Conservation (phyloP, 2,888 invertebrate genomes). For the Andrena camellia region DNA sequence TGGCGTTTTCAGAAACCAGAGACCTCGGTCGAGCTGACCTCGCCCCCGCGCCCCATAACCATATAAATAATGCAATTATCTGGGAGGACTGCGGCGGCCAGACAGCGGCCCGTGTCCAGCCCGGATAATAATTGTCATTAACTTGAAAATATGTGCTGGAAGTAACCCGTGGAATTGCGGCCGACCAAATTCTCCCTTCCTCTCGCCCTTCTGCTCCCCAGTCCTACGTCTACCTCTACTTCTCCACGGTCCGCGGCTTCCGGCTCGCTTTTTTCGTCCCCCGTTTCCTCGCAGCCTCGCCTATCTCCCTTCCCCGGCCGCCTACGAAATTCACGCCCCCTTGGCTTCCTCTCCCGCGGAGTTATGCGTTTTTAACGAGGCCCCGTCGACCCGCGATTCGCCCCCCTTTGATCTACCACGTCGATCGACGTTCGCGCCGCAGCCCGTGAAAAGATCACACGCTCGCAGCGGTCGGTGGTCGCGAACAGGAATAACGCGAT, state of each 20-base stretch:
- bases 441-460: conserved; percentile 16
- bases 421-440: conserved; percentile 4
- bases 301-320: conserved; percentile 62
- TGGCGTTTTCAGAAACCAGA: conserved; percentile 14
- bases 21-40: not conserved
- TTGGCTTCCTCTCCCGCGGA: conserved; percentile 39
- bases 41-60: not conserved
- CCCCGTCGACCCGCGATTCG: conserved; percentile 21
- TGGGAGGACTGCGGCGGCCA: conserved; percentile 49
- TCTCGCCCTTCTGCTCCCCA: conserved; percentile 27
- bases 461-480: too few relatives aligned
- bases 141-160: conserved; percentile 79
- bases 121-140: conserved; percentile 80
- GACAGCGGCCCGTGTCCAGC: conserved; percentile 68
- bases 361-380: conserved; percentile 73
- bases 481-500: not conserved
- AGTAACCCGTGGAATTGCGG: conserved; percentile 75
- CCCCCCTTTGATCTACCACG: conserved; percentile 24
- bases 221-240: conserved; percentile 43
- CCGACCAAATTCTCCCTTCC: conserved; percentile 50
- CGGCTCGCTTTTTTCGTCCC: conserved; percentile 53
- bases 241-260: conserved; percentile 41
- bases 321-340: conserved; percentile 65
- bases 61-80: conserved; percentile 77
- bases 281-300: conserved; percentile 51